A percentile compares a stretch with the other conserved stretches of the same genome.
Conservation (phyloP, 2,797 vertebrate species). For the Muscicapa comitata region DNA sequence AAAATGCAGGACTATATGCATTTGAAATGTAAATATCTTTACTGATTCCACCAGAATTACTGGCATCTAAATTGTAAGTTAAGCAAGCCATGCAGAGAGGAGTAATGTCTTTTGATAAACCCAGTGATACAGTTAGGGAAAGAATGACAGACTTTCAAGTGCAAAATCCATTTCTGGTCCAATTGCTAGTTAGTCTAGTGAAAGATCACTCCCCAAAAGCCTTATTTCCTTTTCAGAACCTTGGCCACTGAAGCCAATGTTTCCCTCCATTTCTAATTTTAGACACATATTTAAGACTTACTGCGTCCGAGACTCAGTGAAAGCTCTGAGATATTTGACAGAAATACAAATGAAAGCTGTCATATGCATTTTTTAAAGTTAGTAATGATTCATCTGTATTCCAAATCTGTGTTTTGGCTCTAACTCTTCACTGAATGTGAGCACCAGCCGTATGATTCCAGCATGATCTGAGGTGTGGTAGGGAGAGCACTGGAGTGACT, state of each 20-base stretch:
- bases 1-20: background rate
- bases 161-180: background rate
- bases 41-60: background rate
- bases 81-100: background rate
- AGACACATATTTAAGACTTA: background rate
- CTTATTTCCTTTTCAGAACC: background rate
- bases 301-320: background rate
- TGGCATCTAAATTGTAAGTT: background rate
- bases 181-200: background rate
- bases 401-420: background rate
- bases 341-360: background rate
- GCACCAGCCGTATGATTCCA: background rate
- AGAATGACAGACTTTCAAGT: background rate
- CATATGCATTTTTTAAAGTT: background rate
- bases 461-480: rapidly evolving
- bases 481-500: background rate
- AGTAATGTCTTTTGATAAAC: background rate
- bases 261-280: background rate
- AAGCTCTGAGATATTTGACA: background rate
- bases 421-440: background rate
- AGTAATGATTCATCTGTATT: background rate
- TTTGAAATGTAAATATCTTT: background rate
- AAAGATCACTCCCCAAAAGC: background rate
- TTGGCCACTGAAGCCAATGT: rapidly evolving
- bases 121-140: background rate